Conservation (phyloP, 2,113 vertebrate genomes). For the Eublepharis macularius region DNA sequence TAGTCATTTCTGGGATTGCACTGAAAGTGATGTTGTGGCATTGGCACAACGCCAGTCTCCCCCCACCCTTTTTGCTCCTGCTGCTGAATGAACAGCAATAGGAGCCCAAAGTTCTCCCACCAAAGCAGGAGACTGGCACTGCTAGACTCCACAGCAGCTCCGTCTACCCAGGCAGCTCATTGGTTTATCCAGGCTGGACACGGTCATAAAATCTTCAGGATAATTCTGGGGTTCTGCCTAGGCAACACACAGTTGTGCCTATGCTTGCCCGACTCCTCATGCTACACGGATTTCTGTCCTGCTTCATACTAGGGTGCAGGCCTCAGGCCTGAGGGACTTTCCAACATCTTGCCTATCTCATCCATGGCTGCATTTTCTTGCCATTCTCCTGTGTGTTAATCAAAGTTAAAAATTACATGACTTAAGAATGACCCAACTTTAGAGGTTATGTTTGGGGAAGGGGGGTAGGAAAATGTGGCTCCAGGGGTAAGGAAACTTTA, state of each 20-base stretch:
- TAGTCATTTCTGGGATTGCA: no score
- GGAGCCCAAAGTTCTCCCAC: no score
- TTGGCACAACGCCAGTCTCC: no score
- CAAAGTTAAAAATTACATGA: not conserved
- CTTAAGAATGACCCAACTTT: not conserved
- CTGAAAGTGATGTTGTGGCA: no score
- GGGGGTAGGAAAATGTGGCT: not conserved
- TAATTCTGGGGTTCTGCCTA: no score
- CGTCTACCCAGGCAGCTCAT: no score
- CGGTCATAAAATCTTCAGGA: no score
- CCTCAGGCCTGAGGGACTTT: not conserved
- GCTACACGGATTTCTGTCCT: not conserved
- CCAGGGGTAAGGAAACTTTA: conserved; percentile 13
- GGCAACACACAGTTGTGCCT: not conserved
- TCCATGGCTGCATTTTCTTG: not conserved
- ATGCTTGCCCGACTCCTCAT: not conserved
- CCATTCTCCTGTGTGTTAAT: not conserved
- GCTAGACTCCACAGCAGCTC: no score
- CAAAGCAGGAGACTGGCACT: no score
- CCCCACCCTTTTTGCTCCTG: no score
- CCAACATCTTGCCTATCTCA: not conserved
- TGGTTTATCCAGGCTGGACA: no score
- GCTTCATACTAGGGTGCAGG: not conserved
- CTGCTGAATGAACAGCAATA: no score
- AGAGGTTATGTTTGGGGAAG: not conserved